Evolutionary conservation across 2,797 vertebrate genomes (phyloP).

Genomic region (Hylomyscus alleni): DNA sequence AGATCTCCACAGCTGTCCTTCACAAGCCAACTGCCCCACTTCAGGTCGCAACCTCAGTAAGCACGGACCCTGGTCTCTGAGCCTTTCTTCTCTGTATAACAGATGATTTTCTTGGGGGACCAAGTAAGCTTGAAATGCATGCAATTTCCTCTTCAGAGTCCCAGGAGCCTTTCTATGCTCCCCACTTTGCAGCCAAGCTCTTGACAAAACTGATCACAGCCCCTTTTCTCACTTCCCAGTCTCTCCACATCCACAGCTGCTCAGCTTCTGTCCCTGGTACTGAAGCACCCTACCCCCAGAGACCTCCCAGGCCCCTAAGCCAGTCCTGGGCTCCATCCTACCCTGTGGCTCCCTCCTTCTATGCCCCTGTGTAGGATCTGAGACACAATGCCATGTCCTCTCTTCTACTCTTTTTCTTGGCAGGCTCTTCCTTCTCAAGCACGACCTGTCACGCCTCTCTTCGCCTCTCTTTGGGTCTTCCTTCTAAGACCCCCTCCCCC

Average conservation of each 20-base stretch:
- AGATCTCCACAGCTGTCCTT: neutral
- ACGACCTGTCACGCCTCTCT: neutral
- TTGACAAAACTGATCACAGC: slow-evolving; percentile 28
- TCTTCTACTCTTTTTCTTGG: slow-evolving; percentile 1
- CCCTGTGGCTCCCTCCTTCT: neutral
- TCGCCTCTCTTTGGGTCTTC: neutral
- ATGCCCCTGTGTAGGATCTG: neutral
- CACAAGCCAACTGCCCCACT: neutral
- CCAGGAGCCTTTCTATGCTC: neutral
- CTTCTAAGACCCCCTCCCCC: neutral
- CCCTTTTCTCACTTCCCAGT: slow-evolving; percentile 18
- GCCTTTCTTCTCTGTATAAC: neutral
- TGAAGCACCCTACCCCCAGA: no score
- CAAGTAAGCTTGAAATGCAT: neutral
- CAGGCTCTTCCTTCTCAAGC: neutral
- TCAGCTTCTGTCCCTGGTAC: slow-evolving; percentile 12
- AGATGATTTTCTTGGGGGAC: neutral
- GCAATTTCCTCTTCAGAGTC: slow-evolving; percentile 1
- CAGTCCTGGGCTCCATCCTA: neutral
- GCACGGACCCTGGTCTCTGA: neutral
- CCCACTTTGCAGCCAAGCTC: slow-evolving; percentile 51
- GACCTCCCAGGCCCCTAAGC: neutral
- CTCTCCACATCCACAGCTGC: neutral
- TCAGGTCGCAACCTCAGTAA: neutral
- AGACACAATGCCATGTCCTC: neutral